Base-by-base conservation (phyloP, 2,797 vertebrate genomes). In the Centropyge bicolor region DNA sequence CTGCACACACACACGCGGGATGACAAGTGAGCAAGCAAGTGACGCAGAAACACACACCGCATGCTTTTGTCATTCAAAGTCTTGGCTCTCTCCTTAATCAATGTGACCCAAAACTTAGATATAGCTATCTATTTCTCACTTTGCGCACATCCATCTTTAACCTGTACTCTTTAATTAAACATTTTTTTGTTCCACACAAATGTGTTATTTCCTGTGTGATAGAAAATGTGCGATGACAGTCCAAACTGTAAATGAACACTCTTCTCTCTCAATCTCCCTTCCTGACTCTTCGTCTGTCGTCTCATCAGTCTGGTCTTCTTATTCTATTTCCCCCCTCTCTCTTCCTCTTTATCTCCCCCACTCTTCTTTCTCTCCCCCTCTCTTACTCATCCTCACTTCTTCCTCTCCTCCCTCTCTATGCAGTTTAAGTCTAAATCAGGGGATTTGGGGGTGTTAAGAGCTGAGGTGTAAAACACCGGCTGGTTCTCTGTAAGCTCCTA, bases 361-460 rank as follows among this genome's bases (percentile, higher is more conserved):
- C 55, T 36, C 43, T 45, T 38, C 5, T 62, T 24, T 54, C 59
- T 24, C n/a, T 12, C 19, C 17, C 31, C 43, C 22, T 69, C 52
- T 52, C 77, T 60, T 38, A 14, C 5, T 73, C 59, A 22, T 63
- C 57, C 67, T 64, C 59, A 67, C 76, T 45, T 80, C 71, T 61
- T 76, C 57, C 70, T 19, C 24, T 61, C 67, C 56, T 71, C 67
- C 46, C 24, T 80, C 75, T 81, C 81, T 59, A 52, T 79, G 73
- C 82, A 89, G 86, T 92, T 90, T 88, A 89, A 74, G 87, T 90
- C 83, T 87, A 90, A 89, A 89, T 91, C 83, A 46, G 83, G 79
- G 90, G 90, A 89, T 92, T 91, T 90, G 78, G 75, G 83, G 86
- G 89, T 89, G 80, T 93, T 92, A 88, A 87, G 83, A 88, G 91